These are phyloP conservation scores for Sprattus sprattus DNA, from an alignment of 2,113 vertebrate genomes.

Conservation along the genomic window DNA sequence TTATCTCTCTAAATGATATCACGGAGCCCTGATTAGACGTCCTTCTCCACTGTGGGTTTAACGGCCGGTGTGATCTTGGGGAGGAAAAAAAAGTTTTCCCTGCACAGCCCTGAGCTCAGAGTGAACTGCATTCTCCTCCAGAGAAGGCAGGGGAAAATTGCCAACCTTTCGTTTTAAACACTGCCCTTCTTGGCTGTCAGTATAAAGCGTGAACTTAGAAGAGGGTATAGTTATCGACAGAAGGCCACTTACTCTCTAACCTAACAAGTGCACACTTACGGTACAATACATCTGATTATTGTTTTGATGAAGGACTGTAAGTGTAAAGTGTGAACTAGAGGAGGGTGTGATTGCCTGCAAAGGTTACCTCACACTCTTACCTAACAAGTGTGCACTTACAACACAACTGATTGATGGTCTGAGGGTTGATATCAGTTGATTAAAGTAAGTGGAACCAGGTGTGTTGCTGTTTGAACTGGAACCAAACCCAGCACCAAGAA, in stretches of 20 bases:
- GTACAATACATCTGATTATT: too few relatives aligned
- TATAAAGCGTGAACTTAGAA: not conserved
- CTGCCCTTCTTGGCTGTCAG: not conserved
- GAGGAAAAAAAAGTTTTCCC: not conserved
- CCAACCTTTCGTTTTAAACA: not conserved
- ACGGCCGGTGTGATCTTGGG: not conserved
- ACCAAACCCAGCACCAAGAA: too few relatives aligned
- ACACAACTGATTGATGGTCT: not conserved
- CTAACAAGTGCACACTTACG: too few relatives aligned
- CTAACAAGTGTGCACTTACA: too few relatives aligned
- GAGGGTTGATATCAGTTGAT: not conserved
- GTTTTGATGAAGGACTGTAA: too few relatives aligned
- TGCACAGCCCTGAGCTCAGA: conserved; percentile 23
- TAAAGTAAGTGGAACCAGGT: not conserved
- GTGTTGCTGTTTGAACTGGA: too few relatives aligned
- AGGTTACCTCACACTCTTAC: too few relatives aligned
- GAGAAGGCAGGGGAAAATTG: not conserved
- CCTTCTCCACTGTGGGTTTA: conserved; percentile 24
- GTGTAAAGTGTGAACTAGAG: not conserved
- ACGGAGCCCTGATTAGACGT: conserved; percentile 28
- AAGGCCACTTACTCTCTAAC: too few relatives aligned
- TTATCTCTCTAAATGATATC: conserved; percentile 41
- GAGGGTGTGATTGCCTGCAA: not conserved
- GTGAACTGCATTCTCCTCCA: not conserved
- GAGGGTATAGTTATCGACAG: not conserved